phyloP scores from a whole-genome alignment of 1,140 invertebrate genomes.

The Galleria mellonella region DNA sequence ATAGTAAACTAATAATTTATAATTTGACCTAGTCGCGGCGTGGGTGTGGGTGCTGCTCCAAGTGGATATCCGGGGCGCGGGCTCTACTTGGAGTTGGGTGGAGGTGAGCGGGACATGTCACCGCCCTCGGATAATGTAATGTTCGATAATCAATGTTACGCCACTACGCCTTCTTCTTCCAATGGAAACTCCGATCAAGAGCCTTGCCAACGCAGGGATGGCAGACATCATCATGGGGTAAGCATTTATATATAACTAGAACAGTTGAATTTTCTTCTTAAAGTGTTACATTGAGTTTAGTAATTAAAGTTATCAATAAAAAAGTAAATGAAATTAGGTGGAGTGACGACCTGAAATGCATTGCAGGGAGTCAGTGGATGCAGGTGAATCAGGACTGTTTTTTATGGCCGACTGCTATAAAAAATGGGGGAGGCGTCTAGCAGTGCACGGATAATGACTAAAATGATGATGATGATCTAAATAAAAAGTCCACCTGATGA shows the following conservation, averaged over 20 bases:
- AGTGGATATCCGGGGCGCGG: conserved; percentile 77
- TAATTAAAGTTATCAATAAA: too few relatives aligned
- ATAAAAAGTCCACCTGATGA: too few relatives aligned
- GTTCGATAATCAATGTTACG: conserved; percentile 95
- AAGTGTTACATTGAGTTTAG: too few relatives aligned
- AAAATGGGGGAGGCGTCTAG: too few relatives aligned
- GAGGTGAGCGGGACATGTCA: conserved; percentile 83
- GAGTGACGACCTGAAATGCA: too few relatives aligned
- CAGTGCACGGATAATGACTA: too few relatives aligned
- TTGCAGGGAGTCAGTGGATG: too few relatives aligned
- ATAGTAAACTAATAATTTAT: conserved; percentile 8
- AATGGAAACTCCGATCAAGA: conserved; percentile 93
- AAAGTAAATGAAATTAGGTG: too few relatives aligned
- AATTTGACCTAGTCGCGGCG: conserved; percentile 36
- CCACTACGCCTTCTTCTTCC: conserved; percentile 92
- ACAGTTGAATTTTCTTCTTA: too few relatives aligned
- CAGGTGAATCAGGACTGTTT: too few relatives aligned
- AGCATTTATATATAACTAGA: not conserved
- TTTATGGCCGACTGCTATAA: too few relatives aligned
- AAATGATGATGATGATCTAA: too few relatives aligned
- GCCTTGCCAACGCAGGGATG: conserved; percentile 77
- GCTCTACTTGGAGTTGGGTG: conserved; percentile 86
- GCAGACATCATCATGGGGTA: conserved; percentile 73
- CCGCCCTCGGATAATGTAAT: conserved; percentile 93
- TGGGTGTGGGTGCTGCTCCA: conserved; percentile 58